These are phyloP conservation scores for Drosophila multiciliata DNA, from an alignment of 2,888 invertebrate species.

Conservation along the genomic window DNA sequence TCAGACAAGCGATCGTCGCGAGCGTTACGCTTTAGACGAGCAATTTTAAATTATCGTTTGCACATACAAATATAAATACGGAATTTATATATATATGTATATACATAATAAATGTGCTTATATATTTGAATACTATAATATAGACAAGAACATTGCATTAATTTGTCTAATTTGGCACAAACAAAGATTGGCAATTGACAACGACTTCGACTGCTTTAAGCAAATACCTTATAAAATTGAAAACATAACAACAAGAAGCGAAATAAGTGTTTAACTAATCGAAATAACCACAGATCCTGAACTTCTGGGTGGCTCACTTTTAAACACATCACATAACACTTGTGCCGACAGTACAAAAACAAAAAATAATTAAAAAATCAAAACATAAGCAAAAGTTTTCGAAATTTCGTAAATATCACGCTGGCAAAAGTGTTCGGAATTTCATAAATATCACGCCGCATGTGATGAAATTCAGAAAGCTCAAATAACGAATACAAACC, in stretches of 20 bases:
- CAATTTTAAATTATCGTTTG: constrained; percentile 33
- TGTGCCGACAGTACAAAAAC: constrained; percentile 18
- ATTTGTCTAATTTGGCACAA: constrained; percentile 44
- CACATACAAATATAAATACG: constrained; percentile 23
- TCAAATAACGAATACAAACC: constrained; percentile 8
- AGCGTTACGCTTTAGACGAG: constrained; percentile 61
- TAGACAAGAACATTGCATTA: constrained; percentile 29
- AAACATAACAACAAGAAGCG: constrained; percentile 18
- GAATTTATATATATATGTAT: constrained; percentile 5
- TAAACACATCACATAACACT: constrained; percentile 29
- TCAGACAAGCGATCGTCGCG: constrained; percentile 69
- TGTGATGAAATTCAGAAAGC: constrained; percentile 31
- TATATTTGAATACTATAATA: constrained; percentile 11
- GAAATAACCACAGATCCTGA: constrained; percentile 40
- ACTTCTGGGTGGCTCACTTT: constrained; percentile 50
- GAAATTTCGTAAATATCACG: constrained; percentile 5
- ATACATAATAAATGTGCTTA: constrained; percentile 3
- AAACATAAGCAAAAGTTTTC: constrained; percentile 32
- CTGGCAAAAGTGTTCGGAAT: not conserved
- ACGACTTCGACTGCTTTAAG: constrained; percentile 52
- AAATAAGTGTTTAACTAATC: constrained; percentile 42
- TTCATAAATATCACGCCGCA: constrained; percentile 10
- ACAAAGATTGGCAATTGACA: constrained; percentile 35
- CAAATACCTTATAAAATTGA: constrained; percentile 10
- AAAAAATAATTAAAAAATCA: not conserved